These are phyloP conservation scores for Chloroclysta siterata DNA, from an alignment of 2,888 invertebrate genomes.

Conservation along the genomic window DNA sequence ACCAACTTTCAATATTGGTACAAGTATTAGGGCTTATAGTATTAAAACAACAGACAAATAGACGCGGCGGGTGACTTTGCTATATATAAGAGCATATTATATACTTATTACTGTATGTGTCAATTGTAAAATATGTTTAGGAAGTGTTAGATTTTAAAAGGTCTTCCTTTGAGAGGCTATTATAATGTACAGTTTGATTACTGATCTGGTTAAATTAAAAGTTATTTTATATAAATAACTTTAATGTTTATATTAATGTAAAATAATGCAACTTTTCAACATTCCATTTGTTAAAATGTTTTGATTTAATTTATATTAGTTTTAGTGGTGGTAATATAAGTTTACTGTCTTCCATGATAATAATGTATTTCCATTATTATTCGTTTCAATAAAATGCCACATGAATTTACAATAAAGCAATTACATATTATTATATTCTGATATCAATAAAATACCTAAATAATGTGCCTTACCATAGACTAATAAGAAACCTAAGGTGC, in stretches of 20 bases:
- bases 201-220: conserved; percentile 33
- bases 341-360: conserved; percentile 28
- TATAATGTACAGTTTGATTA: conserved; percentile 31
- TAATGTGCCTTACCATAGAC: conserved; percentile 43
- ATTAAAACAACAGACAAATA: neutral
- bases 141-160: conserved; percentile 26
- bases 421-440: conserved; percentile 5
- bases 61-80: neutral
- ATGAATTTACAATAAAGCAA: neutral
- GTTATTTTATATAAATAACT: conserved; percentile 4
- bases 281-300: conserved; percentile 25
- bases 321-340: conserved; percentile 18
- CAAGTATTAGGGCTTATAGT: too few relatives aligned
- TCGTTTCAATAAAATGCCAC: conserved; percentile 7
- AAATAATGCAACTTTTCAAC: conserved; percentile 15
- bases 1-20: too few relatives aligned
- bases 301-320: conserved; percentile 19
- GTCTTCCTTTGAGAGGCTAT: conserved; percentile 48
- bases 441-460: conserved; percentile 14
- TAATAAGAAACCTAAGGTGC: conserved; percentile 38
- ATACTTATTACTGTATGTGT: neutral
- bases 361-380: conserved; percentile 8
- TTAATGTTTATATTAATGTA: conserved; percentile 6
- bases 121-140: conserved; percentile 4
- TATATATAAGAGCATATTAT: neutral